These are phyloP conservation scores for Agrochola litura DNA, from an alignment of 2,888 invertebrate species.

Conservation along the genomic window DNA sequence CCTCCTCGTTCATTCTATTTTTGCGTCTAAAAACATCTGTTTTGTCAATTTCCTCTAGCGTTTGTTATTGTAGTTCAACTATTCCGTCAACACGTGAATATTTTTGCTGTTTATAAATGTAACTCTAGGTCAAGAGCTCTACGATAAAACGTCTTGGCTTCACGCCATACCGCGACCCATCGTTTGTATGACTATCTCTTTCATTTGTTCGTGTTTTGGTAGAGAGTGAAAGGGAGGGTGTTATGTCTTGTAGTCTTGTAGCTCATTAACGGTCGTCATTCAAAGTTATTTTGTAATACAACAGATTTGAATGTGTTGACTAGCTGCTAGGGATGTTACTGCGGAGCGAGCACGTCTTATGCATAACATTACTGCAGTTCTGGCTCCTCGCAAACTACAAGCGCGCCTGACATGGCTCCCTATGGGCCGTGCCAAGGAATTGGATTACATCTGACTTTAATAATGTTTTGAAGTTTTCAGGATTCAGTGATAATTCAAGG, in stretches of 20 bases:
- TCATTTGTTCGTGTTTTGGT: slow-evolving; percentile 34
- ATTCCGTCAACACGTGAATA: slow-evolving; percentile 67
- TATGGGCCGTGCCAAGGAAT: slow-evolving; percentile 35
- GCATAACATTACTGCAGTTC: slow-evolving; percentile 54
- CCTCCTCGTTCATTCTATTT: slow-evolving; percentile 46
- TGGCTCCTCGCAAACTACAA: slow-evolving; percentile 38
- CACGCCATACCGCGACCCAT: slow-evolving; percentile 70
- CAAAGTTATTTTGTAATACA: slow-evolving; percentile 64
- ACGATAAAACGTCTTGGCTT: slow-evolving; percentile 77
- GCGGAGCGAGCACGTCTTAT: slow-evolving; percentile 42
- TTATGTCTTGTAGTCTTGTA: slow-evolving; percentile 54
- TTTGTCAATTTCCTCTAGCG: slow-evolving; percentile 41
- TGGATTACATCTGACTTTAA: slow-evolving; percentile 42
- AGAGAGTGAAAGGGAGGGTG: slow-evolving; percentile 46
- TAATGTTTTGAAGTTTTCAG: slow-evolving; percentile 32
- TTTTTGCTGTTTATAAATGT: slow-evolving; percentile 76
- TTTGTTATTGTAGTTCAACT: slow-evolving; percentile 67
- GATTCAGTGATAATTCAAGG: slow-evolving; percentile 8
- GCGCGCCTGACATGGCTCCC: slow-evolving; percentile 42
- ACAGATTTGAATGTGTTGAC: slow-evolving; percentile 58
- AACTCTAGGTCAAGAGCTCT: slow-evolving; percentile 85
- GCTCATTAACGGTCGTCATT: slow-evolving; percentile 59
- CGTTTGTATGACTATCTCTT: slow-evolving; percentile 60
- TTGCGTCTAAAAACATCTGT: slow-evolving; percentile 49
- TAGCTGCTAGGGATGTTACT: slow-evolving; percentile 46